Conservation (phyloP, 35 echinoderm and acorn worm genomes). For the Strongylocentrotus purpuratus region DNA sequence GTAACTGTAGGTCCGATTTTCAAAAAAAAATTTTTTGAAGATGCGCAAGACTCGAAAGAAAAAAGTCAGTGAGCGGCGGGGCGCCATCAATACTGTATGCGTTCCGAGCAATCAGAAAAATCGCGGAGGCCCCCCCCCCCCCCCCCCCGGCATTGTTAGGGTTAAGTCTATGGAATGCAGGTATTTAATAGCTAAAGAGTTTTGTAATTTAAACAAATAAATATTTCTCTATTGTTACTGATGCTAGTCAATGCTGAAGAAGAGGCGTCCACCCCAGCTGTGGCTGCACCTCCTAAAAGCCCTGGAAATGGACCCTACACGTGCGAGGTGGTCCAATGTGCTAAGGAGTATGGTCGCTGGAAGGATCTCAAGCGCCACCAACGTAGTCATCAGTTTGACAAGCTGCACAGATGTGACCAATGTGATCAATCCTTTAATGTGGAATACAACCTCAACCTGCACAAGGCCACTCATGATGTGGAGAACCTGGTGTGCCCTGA, state of each 20-base stretch:
- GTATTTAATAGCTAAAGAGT: neutral
- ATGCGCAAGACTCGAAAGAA: too few relatives aligned
- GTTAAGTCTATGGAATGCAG: too few relatives aligned
- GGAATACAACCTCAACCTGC: conserved; percentile 92
- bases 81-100: too few relatives aligned
- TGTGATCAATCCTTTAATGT: conserved; percentile 86
- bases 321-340: conserved; percentile 77
- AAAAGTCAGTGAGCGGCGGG: too few relatives aligned
- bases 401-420: conserved; percentile 79
- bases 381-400: conserved; percentile 79
- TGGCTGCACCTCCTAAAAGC: conserved; percentile 24
- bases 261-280: neutral
- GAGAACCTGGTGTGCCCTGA: conserved; percentile 81
- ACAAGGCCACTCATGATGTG: conserved; percentile 86
- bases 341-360: conserved; percentile 65
- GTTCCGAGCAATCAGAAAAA: too few relatives aligned
- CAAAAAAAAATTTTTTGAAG: too few relatives aligned
- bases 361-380: conserved; percentile 78
- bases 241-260: conserved; percentile 8
- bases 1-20: too few relatives aligned
- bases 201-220: neutral
- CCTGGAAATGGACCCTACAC: conserved; percentile 69
- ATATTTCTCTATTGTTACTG: neutral
- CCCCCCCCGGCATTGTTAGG: too few relatives aligned
- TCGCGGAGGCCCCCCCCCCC: too few relatives aligned